Evolutionary conservation across 1,140 invertebrate genomes (phyloP), one percentile per base, ranked within the genome.

Genomic region (Caerostris extrusa): DNA sequence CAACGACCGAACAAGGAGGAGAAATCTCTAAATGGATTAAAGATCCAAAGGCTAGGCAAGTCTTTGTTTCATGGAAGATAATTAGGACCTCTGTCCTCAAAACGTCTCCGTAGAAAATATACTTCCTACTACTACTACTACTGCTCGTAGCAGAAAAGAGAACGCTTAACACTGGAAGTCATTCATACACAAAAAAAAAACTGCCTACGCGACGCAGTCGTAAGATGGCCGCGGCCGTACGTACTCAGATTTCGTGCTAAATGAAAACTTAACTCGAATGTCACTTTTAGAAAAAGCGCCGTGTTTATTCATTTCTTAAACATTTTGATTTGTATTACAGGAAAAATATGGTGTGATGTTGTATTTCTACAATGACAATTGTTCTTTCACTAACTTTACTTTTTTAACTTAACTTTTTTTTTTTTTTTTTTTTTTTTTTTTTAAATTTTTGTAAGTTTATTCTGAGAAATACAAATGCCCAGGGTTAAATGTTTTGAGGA

Each of bases 11-110:
- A n/a, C 12, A 14, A 12, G 64, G 64, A 10, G 7, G 64, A 56
- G 82, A 56, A 85, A 60, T 67, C 60, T 12, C 60, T 87, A 19
- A 87, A 87, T 87, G 60, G 56, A 87, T 83, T 83, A 83, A n/a
- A 12, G 50, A 14, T 14, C 82, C 6, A 7, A 58, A 81, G 19
- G 53, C 77, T 50, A 19, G 53, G 83, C 83, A 50, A 17, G 86
- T 60, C 86, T 88, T 88, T 88, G 86, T 88, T 90, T 34, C 58
- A 34, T 53, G 55, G 17, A 57, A 50, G 69, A 90, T 90, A 90
- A 90, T 90, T 71, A 90, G 88, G 88, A 14, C 64, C 64, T 77
- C 17, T 90, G 88, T 90, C 88, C 88, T 90, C 67, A 90, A 90
- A 90, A 90, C 19, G 55, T 71, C 64, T 17, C 53, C 17, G 17